These are phyloP conservation scores for Druceiella hillmani DNA, from an alignment of 2,888 invertebrate species.

Conservation along the genomic window DNA sequence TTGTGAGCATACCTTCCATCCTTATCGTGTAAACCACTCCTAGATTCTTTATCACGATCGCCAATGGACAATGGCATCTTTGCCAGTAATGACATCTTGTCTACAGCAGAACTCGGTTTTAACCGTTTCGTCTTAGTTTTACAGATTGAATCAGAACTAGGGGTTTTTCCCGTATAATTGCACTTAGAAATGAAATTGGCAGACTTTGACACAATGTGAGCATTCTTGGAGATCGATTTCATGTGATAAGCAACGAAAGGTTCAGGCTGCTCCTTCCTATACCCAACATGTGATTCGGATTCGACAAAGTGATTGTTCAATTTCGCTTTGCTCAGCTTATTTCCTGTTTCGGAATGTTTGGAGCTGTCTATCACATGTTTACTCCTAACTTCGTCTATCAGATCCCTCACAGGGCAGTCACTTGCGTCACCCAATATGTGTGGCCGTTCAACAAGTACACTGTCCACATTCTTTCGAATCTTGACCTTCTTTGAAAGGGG, in stretches of 20 bases:
- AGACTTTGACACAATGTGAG: conserved; percentile 47
- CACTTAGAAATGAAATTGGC: conserved; percentile 42
- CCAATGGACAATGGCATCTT: conserved; percentile 29
- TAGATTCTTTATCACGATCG: conserved; percentile 50
- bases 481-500: conserved; percentile 52
- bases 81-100: conserved; percentile 4
- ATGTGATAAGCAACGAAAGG: conserved; percentile 43
- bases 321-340: conserved; percentile 30
- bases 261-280: conserved; percentile 38
- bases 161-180: conserved; percentile 11
- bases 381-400: neutral
- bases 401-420: neutral
- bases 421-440: neutral
- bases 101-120: conserved; percentile 33
- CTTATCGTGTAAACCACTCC: conserved; percentile 51
- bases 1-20: conserved; percentile 51
- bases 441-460: neutral
- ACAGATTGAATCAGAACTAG: no score
- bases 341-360: conserved; percentile 6
- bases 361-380: conserved; percentile 1
- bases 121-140: conserved; percentile 32
- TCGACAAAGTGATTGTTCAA: conserved; percentile 40
- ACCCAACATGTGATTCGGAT: conserved; percentile 33
- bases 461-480: conserved; percentile 28
- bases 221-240: conserved; percentile 48